Evolutionary conservation across 1,140 invertebrate species (phyloP).

Genomic region (Drosophila burlai): DNA sequence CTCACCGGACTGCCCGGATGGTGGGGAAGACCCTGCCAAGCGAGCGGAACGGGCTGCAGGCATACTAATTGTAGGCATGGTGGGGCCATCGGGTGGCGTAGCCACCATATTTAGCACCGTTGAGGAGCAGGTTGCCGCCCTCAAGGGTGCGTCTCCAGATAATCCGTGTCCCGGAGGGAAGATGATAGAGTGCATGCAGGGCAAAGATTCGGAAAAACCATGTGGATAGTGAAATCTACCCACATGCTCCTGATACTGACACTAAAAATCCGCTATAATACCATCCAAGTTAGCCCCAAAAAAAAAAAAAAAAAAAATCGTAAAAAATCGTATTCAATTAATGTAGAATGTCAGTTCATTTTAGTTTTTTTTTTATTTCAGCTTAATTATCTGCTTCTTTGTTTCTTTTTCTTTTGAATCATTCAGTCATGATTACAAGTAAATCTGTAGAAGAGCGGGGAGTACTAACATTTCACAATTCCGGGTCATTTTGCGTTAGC

Average conservation of each 20-base stretch:
- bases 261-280: neutral
- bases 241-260: conserved; percentile 1
- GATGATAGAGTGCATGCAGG: conserved; percentile 27
- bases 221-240: neutral
- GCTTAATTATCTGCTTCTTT: neutral
- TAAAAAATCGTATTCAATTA: no score
- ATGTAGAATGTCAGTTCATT: no score
- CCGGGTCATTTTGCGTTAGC: conserved; percentile 10
- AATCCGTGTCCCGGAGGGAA: conserved; percentile 18
- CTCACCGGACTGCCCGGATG: conserved; percentile 34
- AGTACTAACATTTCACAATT: conserved; percentile 16
- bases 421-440: neutral
- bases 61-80: conserved; percentile 24
- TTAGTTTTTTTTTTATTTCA: no score
- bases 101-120: conserved; percentile 29
- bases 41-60: conserved; percentile 1
- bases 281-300: conserved; percentile 16
- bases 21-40: neutral
- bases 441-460: neutral
- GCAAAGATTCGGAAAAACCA: neutral
- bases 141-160: neutral
- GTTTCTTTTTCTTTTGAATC: neutral
- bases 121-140: neutral
- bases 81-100: conserved; percentile 11
- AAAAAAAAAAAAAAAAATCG: neutral